Base-by-base conservation (phyloP, 2,113 vertebrate genomes). In the Phylloscopus trochilus region DNA sequence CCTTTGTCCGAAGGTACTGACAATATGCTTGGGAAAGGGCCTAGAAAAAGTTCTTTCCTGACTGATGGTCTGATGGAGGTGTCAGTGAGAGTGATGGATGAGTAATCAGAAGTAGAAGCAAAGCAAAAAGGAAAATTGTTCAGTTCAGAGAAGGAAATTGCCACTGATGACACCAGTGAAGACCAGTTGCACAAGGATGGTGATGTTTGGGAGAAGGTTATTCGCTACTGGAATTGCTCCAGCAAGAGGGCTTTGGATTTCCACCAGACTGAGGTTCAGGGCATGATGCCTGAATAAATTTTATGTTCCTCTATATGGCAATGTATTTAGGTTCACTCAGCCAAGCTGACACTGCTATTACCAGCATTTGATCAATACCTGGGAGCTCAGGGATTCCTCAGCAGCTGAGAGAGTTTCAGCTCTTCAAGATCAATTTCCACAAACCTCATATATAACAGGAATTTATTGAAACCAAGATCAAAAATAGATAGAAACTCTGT, bases 131-230 rank as follows among this genome's bases (percentile, higher is more conserved):
- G 9, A 63, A 76, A 83, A 83, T 13, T 1, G 4, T 28, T 86
- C 15, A 19, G 6, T 20, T 75, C 39, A 56, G 44, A 59, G 31
- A 8, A 0, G 3, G 33, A 62, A 79, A 58, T 46, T 17, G 9
- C 6, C n/a, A 13, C 5, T 55, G 20, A 35, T 30, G n/a, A 15
- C 43, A 67, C 7, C 6, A 30, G 28, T 0, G 3, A n/a, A 70
- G 52, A 75, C 4, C 10, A 51, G 13, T 2, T 7, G 1, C 19
- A 31, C 3, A 7, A 37, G 5, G 4, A 22, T 53, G 22, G 20
- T 1, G 1, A 11, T 15, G 11, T 27, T 11, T 14, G 4, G 7
- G 27, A 60, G n/a, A 76, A 49, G 13, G 16, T 24, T 55, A 23
- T 59, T 89, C 15, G 19, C 41, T 24, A 24, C n/a, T 28, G 37